These are phyloP conservation scores for Agrotis clavis DNA, from an alignment of 2,888 invertebrate species.

Conservation along the genomic window DNA sequence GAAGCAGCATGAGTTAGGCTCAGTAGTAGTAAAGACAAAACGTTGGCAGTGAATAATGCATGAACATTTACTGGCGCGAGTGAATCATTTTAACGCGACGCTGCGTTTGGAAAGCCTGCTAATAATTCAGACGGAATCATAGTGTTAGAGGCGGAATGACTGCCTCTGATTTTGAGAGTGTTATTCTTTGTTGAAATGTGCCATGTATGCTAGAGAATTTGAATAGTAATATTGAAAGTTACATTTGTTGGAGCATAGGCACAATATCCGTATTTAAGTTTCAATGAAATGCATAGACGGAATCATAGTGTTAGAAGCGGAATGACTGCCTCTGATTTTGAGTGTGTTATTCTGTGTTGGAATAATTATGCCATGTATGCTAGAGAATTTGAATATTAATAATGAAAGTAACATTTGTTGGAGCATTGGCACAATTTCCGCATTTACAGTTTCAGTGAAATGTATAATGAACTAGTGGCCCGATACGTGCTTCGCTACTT, in stretches of 20 bases:
- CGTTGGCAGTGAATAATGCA: slow-evolving; percentile 75
- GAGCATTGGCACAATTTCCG: too few species aligned
- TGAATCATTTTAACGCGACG: slow-evolving; percentile 72
- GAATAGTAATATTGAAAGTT: too few species aligned
- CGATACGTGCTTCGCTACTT: too few species aligned
- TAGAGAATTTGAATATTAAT: too few species aligned
- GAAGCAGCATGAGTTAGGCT: not conserved
- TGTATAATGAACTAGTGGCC: too few species aligned
- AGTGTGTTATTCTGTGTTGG: not conserved
- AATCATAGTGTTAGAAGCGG: slow-evolving; percentile 34
- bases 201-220: not conserved
- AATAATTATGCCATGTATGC: not conserved
- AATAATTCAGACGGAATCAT: slow-evolving; percentile 50
- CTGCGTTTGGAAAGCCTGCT: slow-evolving; percentile 25
- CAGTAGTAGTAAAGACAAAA: slow-evolving; percentile 61
- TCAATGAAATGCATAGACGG: not conserved
- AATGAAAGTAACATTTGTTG: too few species aligned
- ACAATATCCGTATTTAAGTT: too few species aligned
- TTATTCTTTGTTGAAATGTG: not conserved
- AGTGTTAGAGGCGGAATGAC: slow-evolving; percentile 23
- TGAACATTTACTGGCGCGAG: slow-evolving; percentile 65
- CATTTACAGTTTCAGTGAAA: too few species aligned
- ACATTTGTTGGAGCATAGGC: too few species aligned
- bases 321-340: slow-evolving; percentile 16
- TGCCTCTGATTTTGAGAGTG: not conserved